phyloP scores from a whole-genome alignment of 2,113 vertebrate genomes.

The Microtus richardsoni region DNA sequence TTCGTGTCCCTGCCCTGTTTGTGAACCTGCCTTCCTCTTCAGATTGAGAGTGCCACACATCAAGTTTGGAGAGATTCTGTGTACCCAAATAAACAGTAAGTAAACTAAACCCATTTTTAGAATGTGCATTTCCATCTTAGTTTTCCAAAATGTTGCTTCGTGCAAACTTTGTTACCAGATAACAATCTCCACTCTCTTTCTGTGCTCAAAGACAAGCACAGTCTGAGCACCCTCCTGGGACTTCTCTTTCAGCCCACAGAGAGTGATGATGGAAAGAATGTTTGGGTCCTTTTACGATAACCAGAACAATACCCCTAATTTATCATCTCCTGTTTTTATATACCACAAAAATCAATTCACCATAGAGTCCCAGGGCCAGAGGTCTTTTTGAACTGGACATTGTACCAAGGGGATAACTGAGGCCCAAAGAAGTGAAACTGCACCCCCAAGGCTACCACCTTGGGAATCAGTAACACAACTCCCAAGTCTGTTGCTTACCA shows the following conservation, averaged over 20 bases:
- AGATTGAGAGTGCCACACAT: background rate
- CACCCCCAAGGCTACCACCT: conserved; percentile 13
- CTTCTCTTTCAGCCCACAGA: conserved; percentile 1
- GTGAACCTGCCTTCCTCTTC: background rate
- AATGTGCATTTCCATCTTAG: conserved; percentile 5
- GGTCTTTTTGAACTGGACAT: background rate
- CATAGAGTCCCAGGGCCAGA: background rate
- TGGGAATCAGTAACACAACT: conserved; percentile 4
- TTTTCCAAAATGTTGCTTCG: conserved; percentile 28
- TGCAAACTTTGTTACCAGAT: background rate
- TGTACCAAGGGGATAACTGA: conserved; percentile 16
- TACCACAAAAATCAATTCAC: conserved; percentile 47
- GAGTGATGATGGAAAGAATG: background rate
- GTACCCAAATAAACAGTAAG: conserved; percentile 33
- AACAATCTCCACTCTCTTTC: background rate
- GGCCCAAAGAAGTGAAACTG: background rate
- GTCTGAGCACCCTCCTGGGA: background rate
- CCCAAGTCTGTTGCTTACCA: conserved; percentile 11
- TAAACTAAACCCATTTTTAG: background rate
- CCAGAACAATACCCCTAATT: background rate
- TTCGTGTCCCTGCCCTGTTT: background rate
- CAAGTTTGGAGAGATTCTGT: background rate
- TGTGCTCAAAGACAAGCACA: background rate
- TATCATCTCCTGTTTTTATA: conserved; percentile 22
- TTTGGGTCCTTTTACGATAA: background rate